Percentiles rank a stretch among this genome's conserved stretches.
phyloP scores from a whole-genome alignment of 1,140 invertebrate genomes.

The Ptiloglossa arizonensis region DNA sequence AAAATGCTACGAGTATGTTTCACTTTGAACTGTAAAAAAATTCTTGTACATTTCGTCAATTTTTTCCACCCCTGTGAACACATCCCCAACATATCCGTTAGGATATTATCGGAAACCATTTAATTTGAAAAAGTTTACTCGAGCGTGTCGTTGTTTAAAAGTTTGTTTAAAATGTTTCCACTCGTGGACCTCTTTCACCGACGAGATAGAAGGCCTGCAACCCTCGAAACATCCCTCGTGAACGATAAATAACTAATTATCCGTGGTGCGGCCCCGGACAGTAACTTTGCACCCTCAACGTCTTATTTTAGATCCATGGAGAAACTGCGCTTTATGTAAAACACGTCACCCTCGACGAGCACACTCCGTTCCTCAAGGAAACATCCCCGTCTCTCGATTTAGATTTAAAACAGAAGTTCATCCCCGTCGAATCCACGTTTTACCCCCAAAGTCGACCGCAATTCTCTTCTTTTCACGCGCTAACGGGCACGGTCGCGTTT shows the following conservation, averaged over 20 bases:
- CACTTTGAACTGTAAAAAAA: too few species aligned
- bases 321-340: constrained; percentile 39
- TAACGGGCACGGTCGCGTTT: neutral
- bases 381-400: neutral
- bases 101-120: too few species aligned
- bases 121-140: too few species aligned
- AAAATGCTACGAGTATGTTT: too few species aligned
- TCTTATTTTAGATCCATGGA: constrained; percentile 1
- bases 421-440: neutral
- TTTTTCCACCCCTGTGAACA: too few species aligned
- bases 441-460: neutral
- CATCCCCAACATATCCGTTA: too few species aligned
- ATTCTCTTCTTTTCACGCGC: constrained; percentile 21
- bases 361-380: neutral
- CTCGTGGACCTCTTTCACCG: too few species aligned
- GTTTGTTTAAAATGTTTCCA: too few species aligned
- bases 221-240: neutral
- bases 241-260: constrained; percentile 19
- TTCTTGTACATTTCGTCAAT: too few species aligned
- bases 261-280: neutral
- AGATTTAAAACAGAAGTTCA: constrained; percentile 45
- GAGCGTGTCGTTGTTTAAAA: too few species aligned
- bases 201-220: neutral
- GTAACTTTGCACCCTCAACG: neutral
- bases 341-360: neutral